Evolutionary conservation across 2,113 vertebrate species (phyloP), one percentile per base, ranked within the genome.

Genomic region (Bungarus multicinctus): DNA sequence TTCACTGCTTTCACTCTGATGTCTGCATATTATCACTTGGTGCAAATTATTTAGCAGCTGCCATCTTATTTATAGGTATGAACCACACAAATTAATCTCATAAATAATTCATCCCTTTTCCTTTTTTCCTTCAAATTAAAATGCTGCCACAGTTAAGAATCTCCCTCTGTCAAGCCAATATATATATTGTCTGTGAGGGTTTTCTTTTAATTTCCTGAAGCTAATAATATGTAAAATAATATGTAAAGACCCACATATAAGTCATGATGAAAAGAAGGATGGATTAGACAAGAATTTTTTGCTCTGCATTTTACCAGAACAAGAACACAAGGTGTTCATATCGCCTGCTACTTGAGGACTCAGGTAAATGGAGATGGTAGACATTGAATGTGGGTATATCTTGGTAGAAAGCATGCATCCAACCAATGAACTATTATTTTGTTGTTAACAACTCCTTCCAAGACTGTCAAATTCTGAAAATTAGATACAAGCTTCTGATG

Each of bases 31-130:
- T 96, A 96, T 96, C 90, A 94, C 90, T 88, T 89, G 87, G 89
- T 94, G 95, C 95, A 97, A 97, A 97, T 97, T 97, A 97, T 97
- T 97, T 97, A 97, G 95, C 96, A 97, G 97, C 94, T 97, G 92
- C 94, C 97, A 95, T 94, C 96, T 97, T 97, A 97, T 97, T 97
- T 98, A 97, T 96, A 97, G 96, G 96, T 97, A 97, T 95, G 95
- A 97, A 97, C 96, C 95, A 92, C 87, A 95, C 91, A 97, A 96
- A 97, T 98, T 97, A 97, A 96, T 96, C 94, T 97, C 94, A 97
- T 97, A 96, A 96, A 97, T 97, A 97, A 97, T 97, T 97, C 94
- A 97, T 96, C 55, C n/a, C 11, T 39, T 69, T 53, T 16, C 53
- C 34, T 53, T 91, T 91, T 91, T 52, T 45, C 64, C 92, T 95